These are phyloP conservation scores for Cathartes aura DNA, from an alignment of 2,113 vertebrate species.

Conservation along the genomic window DNA sequence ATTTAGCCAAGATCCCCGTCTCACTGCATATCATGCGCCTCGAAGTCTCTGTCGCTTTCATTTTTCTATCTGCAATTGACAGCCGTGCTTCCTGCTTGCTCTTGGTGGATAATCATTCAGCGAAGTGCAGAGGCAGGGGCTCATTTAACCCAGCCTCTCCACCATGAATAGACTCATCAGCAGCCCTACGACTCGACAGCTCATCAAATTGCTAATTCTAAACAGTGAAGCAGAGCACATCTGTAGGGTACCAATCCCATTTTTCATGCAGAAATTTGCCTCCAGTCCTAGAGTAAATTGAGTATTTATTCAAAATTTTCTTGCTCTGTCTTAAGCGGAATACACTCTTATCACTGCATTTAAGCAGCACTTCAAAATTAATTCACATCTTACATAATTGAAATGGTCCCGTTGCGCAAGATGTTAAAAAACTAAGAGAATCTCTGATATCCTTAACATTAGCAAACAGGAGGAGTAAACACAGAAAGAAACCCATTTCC, in stretches of 20 bases:
- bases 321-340: conserved; percentile 35
- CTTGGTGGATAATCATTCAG: neutral
- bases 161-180: conserved; percentile 68
- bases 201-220: conserved; percentile 60
- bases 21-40: neutral
- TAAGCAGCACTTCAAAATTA: conserved; percentile 50
- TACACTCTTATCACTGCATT: neutral
- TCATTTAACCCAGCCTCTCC: conserved; percentile 43
- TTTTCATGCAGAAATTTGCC: conserved; percentile 43
- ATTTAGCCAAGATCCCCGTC: neutral
- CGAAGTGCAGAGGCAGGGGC: conserved; percentile 53
- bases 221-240: conserved; percentile 50
- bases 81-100: conserved; percentile 8
- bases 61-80: conserved; percentile 16
- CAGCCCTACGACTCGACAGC: conserved; percentile 26
- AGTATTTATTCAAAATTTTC: conserved; percentile 61
- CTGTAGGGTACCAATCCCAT: conserved; percentile 18
- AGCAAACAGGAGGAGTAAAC: conserved; percentile 9
- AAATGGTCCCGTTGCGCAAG: neutral
- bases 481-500: neutral
- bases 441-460: conserved; percentile 17
- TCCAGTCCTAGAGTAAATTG: conserved; percentile 42
- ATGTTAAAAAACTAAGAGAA: neutral
- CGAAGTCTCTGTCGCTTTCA: neutral
- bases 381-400: conserved; percentile 8